Evolutionary conservation across 2,113 vertebrate species (phyloP).

Genomic region (Kryptolebias marmoratus): DNA sequence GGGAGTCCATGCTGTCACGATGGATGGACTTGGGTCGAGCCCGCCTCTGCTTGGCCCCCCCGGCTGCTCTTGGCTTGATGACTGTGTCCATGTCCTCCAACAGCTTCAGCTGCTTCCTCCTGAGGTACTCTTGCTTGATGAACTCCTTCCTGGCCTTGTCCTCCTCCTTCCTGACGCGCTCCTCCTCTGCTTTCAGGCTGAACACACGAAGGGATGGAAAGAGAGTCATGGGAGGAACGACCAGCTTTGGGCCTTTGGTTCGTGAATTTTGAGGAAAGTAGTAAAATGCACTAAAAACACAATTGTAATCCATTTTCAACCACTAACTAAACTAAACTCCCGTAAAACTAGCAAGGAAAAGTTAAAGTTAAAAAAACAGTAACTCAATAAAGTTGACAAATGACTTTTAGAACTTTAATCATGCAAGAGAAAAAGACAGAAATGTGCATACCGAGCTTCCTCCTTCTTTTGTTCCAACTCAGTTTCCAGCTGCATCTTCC

Average conservation of each 20-base stretch:
- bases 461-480: slow-evolving; percentile 95
- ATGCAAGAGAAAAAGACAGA: no score
- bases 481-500: slow-evolving; percentile 90
- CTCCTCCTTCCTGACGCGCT: slow-evolving; percentile 94
- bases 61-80: slow-evolving; percentile 86
- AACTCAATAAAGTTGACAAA: no score
- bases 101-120: slow-evolving; percentile 95
- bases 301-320: background rate
- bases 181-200: slow-evolving; percentile 95
- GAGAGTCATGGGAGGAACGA: background rate
- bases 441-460: slow-evolving; percentile 86
- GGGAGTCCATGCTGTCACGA: slow-evolving; percentile 90
- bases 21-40: slow-evolving; percentile 94
- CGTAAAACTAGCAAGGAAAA: no score
- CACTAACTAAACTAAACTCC: no score
- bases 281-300: no score
- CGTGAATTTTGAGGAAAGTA: background rate
- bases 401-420: background rate
- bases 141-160: slow-evolving; percentile 91
- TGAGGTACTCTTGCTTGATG: slow-evolving; percentile 96
- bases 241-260: background rate
- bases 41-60: slow-evolving; percentile 84
- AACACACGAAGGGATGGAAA: background rate
- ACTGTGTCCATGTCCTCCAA: slow-evolving; percentile 97
- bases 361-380: no score